Evolutionary conservation across 2,113 vertebrate genomes (phyloP).

Genomic region (Australoheros scitulus): DNA sequence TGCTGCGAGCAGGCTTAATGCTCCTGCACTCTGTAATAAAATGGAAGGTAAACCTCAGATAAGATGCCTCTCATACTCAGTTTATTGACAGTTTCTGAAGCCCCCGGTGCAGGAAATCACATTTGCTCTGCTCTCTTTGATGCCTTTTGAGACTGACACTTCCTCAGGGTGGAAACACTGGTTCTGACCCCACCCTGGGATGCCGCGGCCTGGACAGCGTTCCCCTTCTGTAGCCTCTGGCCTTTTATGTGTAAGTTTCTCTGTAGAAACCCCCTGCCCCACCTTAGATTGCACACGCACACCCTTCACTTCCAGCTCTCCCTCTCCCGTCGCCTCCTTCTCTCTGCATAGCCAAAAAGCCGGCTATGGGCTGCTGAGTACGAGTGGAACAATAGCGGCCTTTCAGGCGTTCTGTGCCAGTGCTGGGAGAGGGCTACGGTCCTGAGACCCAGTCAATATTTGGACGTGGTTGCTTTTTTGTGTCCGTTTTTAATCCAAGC

Average conservation of each 20-base stretch:
- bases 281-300: conserved; percentile 51
- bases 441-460: conserved; percentile 80
- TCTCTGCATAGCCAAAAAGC: conserved; percentile 62
- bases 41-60: conserved; percentile 55
- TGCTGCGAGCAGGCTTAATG: conserved; percentile 33
- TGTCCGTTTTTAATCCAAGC: conserved; percentile 70
- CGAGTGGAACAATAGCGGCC: conserved; percentile 72
- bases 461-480: conserved; percentile 71
- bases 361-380: conserved; percentile 63
- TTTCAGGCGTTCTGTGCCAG: conserved; percentile 64
- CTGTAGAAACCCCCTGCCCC: conserved; percentile 41
- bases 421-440: conserved; percentile 60
- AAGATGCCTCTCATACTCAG: conserved; percentile 37
- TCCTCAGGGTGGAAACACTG: conserved; percentile 45
- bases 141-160: conserved; percentile 54
- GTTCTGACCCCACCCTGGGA: conserved; percentile 56
- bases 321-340: conserved; percentile 40
- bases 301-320: conserved; percentile 37
- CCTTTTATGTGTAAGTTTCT: conserved; percentile 49
- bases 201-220: conserved; percentile 19
- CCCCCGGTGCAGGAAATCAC: conserved; percentile 54
- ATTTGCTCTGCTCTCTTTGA: conserved; percentile 47
- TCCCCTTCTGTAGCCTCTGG: conserved; percentile 52
- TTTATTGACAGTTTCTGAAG: conserved; percentile 58
- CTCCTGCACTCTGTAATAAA: conserved; percentile 57